Conservation (phyloP, 2,113 vertebrate genomes). For the Calyptommatus sinebrachiatus region DNA sequence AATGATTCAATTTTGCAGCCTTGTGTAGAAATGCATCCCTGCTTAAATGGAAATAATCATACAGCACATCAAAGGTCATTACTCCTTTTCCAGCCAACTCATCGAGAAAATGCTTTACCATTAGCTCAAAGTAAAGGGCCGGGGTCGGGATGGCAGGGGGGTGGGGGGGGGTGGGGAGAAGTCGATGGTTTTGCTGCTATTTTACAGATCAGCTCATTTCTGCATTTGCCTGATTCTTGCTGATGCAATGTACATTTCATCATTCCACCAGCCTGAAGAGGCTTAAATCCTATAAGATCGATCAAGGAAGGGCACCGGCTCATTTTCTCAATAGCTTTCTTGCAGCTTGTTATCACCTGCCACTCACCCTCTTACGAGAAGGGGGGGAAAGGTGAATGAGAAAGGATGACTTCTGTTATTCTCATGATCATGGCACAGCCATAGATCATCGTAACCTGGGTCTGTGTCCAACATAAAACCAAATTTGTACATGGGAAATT, state of each 20-base stretch:
- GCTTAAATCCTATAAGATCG: neutral
- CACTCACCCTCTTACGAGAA: constrained; percentile 2
- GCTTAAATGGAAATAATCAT: constrained; percentile 1
- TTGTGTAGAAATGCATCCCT: neutral
- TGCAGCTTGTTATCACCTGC: neutral
- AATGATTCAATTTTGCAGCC: neutral
- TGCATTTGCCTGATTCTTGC: constrained; percentile 7
- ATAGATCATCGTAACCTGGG: neutral
- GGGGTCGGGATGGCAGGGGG: neutral
- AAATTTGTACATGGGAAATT: neutral
- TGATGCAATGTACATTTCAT: constrained; percentile 20
- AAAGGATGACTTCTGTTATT: neutral
- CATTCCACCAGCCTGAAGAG: constrained; percentile 3
- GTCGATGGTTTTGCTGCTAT: neutral
- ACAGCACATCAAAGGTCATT: neutral
- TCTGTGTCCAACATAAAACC: neutral
- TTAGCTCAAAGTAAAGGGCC: neutral
- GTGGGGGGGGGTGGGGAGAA: too few species aligned
- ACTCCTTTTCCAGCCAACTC: neutral
- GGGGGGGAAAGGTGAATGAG: neutral
- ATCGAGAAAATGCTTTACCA: constrained; percentile 4
- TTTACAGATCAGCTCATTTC: constrained; percentile 26
- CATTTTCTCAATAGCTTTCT: neutral
- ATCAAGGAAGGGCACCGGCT: neutral
- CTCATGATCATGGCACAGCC: neutral